Conservation (phyloP, 2,888 invertebrate species). For the Nemurella pictetii region DNA sequence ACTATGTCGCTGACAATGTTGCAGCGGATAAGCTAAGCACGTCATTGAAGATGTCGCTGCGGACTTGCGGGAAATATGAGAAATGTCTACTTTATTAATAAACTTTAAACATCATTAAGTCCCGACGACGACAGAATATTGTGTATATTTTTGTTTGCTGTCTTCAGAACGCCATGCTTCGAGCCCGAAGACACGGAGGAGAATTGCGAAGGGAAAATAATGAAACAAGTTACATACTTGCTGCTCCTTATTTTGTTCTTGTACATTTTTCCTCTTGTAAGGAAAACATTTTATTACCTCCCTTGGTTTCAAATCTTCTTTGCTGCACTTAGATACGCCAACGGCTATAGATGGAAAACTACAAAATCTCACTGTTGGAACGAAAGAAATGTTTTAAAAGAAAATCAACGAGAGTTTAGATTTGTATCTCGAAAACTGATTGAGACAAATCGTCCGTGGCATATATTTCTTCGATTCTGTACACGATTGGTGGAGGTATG, state of each 20-base stretch:
- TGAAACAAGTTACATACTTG: not conserved
- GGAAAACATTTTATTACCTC: not conserved
- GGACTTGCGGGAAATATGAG: not conserved
- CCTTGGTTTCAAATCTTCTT: not conserved
- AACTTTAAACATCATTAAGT: not conserved
- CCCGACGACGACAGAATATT: not conserved
- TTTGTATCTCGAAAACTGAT: not conserved
- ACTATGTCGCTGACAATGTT: not conserved
- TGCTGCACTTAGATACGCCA: not conserved
- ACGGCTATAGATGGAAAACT: not conserved
- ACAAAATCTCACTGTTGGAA: not conserved
- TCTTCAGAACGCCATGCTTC: not conserved
- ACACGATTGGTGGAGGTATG: not conserved
- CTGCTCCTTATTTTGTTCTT: not conserved
- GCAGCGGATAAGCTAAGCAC: not conserved
- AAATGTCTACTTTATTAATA: not conserved
- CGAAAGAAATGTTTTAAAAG: not conserved
- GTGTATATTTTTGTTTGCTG: not conserved
- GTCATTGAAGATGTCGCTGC: too few species aligned
- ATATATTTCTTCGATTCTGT: constrained; percentile 5
- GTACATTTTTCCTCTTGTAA: not conserved
- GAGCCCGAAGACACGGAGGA: too few species aligned
- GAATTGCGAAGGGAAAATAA: not conserved
- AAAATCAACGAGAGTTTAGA: not conserved
- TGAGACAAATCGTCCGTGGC: constrained; percentile 26